Conservation (phyloP, 2,888 invertebrate species). For the Pheosia gnoma region DNA sequence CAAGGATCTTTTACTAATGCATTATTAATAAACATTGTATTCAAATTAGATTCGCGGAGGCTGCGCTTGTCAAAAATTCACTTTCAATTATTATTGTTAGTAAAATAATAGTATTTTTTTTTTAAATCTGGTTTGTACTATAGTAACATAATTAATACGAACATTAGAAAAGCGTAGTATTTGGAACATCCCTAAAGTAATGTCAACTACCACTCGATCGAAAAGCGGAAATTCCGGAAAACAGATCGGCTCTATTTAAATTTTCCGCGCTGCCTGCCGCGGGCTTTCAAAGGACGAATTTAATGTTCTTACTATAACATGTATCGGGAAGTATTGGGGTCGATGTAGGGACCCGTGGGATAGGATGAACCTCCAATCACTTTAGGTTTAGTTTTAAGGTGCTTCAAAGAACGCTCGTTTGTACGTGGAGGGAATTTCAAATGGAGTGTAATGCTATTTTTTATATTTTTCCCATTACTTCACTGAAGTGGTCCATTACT, state of each 20-base stretch:
- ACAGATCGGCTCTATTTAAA: conserved; percentile 17
- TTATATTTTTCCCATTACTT: too few species aligned
- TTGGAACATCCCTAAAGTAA: not conserved
- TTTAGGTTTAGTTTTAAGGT: not conserved
- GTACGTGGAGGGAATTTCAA: not conserved
- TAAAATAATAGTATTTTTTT: too few species aligned
- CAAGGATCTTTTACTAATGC: too few species aligned
- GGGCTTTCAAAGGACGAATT: conserved; percentile 28
- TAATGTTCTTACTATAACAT: conserved; percentile 24
- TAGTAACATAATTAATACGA: too few species aligned
- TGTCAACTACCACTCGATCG: not conserved
- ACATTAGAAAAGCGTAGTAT: not conserved
- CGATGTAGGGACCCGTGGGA: not conserved
- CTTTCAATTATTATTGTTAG: too few species aligned
- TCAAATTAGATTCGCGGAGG: too few species aligned
- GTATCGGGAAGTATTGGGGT: conserved; percentile 9
- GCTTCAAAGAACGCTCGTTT: not conserved
- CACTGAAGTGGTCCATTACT: too few species aligned
- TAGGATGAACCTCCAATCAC: not conserved
- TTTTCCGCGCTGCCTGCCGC: conserved; percentile 19
- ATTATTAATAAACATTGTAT: too few species aligned
- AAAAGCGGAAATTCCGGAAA: not conserved
- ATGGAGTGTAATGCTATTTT: not conserved
- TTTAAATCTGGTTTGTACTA: too few species aligned
- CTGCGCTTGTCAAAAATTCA: too few species aligned